phyloP scores from a whole-genome alignment of 2,113 vertebrate genomes.

The Heteronetta atricapilla region DNA sequence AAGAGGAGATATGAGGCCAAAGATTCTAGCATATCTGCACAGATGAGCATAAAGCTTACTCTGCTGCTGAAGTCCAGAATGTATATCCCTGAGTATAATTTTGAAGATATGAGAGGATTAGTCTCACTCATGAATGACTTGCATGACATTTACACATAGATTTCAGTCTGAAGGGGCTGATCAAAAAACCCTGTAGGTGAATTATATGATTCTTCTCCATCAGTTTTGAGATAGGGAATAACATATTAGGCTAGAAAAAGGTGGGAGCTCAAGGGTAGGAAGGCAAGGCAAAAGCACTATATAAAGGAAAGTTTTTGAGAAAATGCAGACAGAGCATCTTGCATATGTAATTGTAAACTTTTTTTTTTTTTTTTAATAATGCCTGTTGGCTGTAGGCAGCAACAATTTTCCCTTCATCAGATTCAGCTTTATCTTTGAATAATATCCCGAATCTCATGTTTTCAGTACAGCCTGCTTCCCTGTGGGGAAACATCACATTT shows the following conservation, averaged over 20 bases:
- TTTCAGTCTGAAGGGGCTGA: not conserved
- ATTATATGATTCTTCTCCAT: not conserved
- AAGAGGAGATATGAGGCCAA: not conserved
- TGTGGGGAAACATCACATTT: conserved; percentile 22
- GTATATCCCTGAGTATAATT: not conserved
- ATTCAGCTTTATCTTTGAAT: conserved; percentile 11
- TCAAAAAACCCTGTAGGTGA: not conserved
- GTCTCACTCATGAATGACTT: not conserved
- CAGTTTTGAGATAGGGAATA: not conserved
- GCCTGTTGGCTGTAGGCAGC: conserved; percentile 2
- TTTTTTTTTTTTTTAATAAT: conserved; percentile 18
- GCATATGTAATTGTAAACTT: conserved; percentile 4
- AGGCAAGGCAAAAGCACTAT: conserved; percentile 11
- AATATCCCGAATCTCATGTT: conserved; percentile 36
- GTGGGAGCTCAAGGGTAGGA: not conserved
- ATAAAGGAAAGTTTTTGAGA: conserved; percentile 21
- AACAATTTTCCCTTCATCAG: not conserved
- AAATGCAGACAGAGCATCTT: conserved; percentile 16
- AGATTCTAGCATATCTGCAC: not conserved
- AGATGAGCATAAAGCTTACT: not conserved
- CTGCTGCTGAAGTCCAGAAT: not conserved
- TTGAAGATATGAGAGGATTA: not conserved
- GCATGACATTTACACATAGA: conserved; percentile 6
- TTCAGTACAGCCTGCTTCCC: not conserved
- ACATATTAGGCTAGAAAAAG: not conserved